Evolutionary conservation across 2,797 vertebrate species (phyloP).

Genomic region (Gila robusta): DNA sequence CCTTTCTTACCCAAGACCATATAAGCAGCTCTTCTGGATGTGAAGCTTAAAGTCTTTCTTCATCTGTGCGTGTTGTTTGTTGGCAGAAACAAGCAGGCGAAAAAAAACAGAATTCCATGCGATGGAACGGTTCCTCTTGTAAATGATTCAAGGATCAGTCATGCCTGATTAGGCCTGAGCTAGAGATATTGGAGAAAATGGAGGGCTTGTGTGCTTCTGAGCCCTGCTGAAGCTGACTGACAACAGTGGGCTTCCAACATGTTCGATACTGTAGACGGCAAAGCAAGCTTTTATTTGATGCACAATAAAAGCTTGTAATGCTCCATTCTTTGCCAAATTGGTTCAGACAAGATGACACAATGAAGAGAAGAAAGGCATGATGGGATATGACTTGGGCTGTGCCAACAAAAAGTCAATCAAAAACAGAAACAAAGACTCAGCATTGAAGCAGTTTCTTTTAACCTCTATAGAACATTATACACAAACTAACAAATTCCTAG

Average conservation of each 20-base stretch:
- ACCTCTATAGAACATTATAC: neutral
- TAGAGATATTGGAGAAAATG: conserved; percentile 45
- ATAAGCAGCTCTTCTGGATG: conserved; percentile 25
- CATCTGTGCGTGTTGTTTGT: conserved; percentile 21
- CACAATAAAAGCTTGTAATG: conserved; percentile 52
- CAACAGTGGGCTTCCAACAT: conserved; percentile 28
- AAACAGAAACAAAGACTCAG: conserved; percentile 28
- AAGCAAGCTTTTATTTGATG: conserved; percentile 42
- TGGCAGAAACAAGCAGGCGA: conserved; percentile 7
- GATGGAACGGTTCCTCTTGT: conserved; percentile 45
- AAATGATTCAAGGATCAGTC: conserved; percentile 59
- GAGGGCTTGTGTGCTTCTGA: conserved; percentile 39
- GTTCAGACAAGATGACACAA: conserved; percentile 54
- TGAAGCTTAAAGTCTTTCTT: conserved; percentile 11
- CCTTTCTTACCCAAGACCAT: conserved; percentile 12
- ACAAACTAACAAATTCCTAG: neutral
- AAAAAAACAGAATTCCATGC: neutral
- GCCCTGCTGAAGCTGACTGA: conserved; percentile 19
- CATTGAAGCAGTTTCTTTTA: conserved; percentile 1
- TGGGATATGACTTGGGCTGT: conserved; percentile 43
- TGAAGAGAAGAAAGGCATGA: conserved; percentile 36
- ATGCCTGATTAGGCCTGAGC: conserved; percentile 53
- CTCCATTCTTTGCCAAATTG: conserved; percentile 49
- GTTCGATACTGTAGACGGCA: conserved; percentile 17
- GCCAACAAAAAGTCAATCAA: conserved; percentile 39